Evolutionary conservation across 2,888 invertebrate species (phyloP).

Genomic region (Epinotia brunnichana): DNA sequence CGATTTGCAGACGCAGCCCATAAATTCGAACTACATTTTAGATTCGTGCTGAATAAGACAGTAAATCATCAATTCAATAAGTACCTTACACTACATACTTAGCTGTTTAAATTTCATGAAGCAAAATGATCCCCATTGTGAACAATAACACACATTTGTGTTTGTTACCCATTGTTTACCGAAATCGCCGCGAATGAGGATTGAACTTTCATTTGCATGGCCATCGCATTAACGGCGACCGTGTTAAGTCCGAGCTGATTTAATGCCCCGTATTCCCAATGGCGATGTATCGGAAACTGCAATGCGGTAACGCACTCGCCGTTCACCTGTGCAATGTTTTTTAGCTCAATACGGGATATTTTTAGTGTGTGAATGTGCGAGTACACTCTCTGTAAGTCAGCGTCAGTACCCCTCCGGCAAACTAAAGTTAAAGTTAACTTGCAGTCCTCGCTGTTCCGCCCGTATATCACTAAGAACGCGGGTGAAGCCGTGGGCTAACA

Average conservation of each 20-base stretch:
- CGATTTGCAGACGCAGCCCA: no score
- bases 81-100: no score
- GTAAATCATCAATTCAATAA: no score
- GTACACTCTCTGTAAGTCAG: no score
- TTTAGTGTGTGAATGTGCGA: neutral
- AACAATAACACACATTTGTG: conserved; percentile 13
- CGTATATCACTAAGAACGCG: no score
- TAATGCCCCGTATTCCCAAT: conserved; percentile 41
- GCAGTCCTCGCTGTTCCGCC: no score
- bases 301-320: conserved; percentile 42
- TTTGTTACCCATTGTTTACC: conserved; percentile 33
- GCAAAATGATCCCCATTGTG: neutral
- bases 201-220: conserved; percentile 44
- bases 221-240: conserved; percentile 40
- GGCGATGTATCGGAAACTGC: conserved; percentile 44
- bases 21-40: no score
- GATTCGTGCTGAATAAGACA: no score
- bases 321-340: conserved; percentile 28
- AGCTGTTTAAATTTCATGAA: neutral
- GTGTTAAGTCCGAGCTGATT: conserved; percentile 43
- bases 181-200: conserved; percentile 35
- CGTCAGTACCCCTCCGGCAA: no score
- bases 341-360: neutral
- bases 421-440: no score
- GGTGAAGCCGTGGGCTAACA: no score